Evolutionary conservation across 1,140 invertebrate genomes (phyloP), one percentile per base, ranked within the genome.

Genomic region (Atta texana): DNA sequence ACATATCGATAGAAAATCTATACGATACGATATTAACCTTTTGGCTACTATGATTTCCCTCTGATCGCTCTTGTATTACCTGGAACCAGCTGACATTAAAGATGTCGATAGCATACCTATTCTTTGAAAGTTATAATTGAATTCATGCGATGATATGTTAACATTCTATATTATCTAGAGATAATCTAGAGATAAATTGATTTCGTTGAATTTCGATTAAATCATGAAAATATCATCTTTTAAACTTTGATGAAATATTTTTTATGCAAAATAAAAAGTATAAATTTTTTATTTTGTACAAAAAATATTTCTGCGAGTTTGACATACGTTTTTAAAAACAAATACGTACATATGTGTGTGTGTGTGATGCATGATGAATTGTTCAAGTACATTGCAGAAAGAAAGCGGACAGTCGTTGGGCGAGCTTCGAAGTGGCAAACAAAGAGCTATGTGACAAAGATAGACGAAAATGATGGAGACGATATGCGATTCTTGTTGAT

Each of bases 401-500:
- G 72, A 77, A 89, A 80, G 86, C 55, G 86, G 85, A 14, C 68
- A 61, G 53, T 86, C 24, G 63, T 59, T 28, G 87, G 59, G 18
- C 6, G 55, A 31, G 1, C 24, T 57, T 75, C 55, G 69, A 84
- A 84, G 69, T 84, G 68, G 57, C 71, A 85, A 86, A 87, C 89
- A 91, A 90, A 90, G 85, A 87, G 72, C 72, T 77, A 77, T 4
- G 66, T 75, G 86, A 87, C 59, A 72, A 88, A 88, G 81, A 57
- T 69, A 66, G 85, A 86, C 89, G 85, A 89, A 91, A 84, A 86
- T 86, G 86, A 87, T 71, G 57, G 74, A 63, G 68, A 63, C 85
- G 59, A 77, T 39, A 39, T 82, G 55, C 88, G 92, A 92, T 92
- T 93, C 91, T 91, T 89, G 88, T 85, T 89, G 81, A 81, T 81